These are phyloP conservation scores for Arbacia lixula DNA, from an alignment of 53 echinoderm and acorn worm species.

Conservation along the genomic window DNA sequence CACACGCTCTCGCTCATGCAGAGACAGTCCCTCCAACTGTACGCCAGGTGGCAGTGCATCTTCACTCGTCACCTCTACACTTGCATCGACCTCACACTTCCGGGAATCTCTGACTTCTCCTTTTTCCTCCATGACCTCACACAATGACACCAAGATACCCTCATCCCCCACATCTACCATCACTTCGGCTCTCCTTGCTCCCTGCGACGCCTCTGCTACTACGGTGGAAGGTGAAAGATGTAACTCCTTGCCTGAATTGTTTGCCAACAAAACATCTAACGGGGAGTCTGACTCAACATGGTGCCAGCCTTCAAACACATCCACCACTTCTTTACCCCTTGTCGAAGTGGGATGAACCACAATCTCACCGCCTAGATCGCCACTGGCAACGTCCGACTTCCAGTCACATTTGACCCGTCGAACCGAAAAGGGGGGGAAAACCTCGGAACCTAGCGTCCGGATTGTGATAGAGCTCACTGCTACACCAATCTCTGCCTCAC, in stretches of 20 bases:
- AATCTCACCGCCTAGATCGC: background rate
- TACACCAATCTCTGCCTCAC: too few species aligned
- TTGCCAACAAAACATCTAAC: slow-evolving; percentile 6
- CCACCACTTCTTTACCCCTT: background rate
- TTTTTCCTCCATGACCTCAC: slow-evolving; percentile 7
- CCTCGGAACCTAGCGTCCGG: background rate
- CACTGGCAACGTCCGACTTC: background rate
- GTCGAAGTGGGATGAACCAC: background rate
- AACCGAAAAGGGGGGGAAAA: slow-evolving; percentile 2
- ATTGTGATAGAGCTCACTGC: background rate
- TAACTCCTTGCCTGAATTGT: background rate
- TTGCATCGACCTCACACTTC: too few species aligned
- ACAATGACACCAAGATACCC: background rate
- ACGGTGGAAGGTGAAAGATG: background rate
- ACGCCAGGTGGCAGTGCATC: slow-evolving; percentile 26
- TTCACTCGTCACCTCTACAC: background rate
- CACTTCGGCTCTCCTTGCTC: background rate
- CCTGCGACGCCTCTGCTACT: slow-evolving; percentile 1
- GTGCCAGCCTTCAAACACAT: slow-evolving; percentile 4
- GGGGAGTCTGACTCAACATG: background rate
- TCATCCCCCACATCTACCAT: slow-evolving; percentile 5
- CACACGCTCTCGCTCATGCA: background rate
- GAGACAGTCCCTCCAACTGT: slow-evolving; percentile 26
- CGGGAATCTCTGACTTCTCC: too few species aligned
- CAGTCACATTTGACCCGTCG: background rate